Conservation (phyloP, 2,797 vertebrate genomes). For the Zalophus californianus region DNA sequence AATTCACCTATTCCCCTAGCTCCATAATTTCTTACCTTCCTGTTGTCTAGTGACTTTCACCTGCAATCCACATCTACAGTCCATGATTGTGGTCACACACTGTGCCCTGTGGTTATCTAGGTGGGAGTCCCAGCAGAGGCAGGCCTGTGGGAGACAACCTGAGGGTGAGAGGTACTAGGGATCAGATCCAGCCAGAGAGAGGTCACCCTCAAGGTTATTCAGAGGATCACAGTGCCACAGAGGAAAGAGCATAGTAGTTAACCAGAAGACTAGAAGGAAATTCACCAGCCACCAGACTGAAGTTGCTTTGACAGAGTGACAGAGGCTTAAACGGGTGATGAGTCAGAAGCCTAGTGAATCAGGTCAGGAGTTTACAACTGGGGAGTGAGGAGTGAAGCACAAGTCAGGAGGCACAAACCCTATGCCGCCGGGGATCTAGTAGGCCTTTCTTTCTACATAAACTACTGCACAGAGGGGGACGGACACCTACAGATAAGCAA, state of each 20-base stretch:
- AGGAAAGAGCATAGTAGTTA: not conserved
- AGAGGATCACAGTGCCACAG: not conserved
- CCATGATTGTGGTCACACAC: not conserved
- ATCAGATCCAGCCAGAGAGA: not conserved
- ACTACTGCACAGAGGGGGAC: not conserved
- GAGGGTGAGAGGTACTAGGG: not conserved
- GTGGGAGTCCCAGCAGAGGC: not conserved
- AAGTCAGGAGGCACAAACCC: not conserved
- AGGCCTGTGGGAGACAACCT: not conserved
- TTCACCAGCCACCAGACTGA: not conserved
- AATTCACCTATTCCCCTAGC: not conserved
- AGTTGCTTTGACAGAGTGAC: not conserved
- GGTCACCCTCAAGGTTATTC: not conserved
- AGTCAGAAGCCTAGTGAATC: not conserved
- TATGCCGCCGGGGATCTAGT: not conserved
- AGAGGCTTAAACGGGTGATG: not conserved
- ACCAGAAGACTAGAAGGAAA: not conserved
- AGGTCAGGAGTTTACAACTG: not conserved
- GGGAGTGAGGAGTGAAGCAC: not conserved
- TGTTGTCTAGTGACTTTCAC: not conserved
- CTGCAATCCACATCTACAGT: not conserved
- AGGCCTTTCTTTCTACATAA: not conserved
- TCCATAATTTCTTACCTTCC: not conserved
- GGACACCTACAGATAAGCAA: not conserved
- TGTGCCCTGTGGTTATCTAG: not conserved